Percentiles rank a stretch among this genome's conserved stretches.
These are phyloP conservation scores for Allobates femoralis DNA, from an alignment of 2,797 vertebrate genomes.

Conservation along the genomic window DNA sequence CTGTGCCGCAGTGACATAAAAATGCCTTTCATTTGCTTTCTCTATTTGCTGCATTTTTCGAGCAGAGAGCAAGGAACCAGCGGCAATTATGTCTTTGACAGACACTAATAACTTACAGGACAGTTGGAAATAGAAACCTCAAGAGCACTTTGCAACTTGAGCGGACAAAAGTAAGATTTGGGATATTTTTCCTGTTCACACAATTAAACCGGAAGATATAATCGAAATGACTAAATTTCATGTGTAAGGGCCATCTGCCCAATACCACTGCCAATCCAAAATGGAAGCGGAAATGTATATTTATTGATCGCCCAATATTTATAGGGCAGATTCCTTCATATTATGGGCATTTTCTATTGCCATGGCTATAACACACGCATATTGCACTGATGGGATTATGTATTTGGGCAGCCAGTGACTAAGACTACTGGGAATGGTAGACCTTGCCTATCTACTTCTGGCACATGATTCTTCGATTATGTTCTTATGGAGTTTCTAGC, in stretches of 20 bases:
- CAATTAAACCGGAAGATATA: constrained; percentile 61
- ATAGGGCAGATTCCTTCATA: not conserved
- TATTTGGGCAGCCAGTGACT: not conserved
- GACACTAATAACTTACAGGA: constrained; percentile 63
- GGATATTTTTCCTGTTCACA: constrained; percentile 59
- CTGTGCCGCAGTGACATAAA: constrained; percentile 53
- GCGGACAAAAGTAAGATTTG: constrained; percentile 60
- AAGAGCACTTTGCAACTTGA: constrained; percentile 61
- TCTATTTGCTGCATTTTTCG: constrained; percentile 60
- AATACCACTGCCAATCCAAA: constrained; percentile 18
- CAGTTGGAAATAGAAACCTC: constrained; percentile 64
- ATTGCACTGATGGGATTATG: not conserved
- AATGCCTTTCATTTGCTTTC: constrained; percentile 60
- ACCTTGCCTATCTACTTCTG: not conserved
- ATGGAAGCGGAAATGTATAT: not conserved
- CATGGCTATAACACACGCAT: constrained; percentile 2
- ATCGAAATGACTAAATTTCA: constrained; percentile 49
- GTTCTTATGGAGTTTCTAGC: constrained; percentile 24
- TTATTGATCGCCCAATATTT: not conserved
- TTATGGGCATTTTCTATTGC: not conserved
- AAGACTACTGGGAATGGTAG: not conserved
- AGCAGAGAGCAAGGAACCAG: constrained; percentile 52
- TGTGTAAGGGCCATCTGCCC: constrained; percentile 41
- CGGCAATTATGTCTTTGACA: constrained; percentile 66
- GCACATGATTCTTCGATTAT: not conserved